These are phyloP conservation scores for Drosophila sproati DNA, from an alignment of 1,140 invertebrate species.

Conservation along the genomic window DNA sequence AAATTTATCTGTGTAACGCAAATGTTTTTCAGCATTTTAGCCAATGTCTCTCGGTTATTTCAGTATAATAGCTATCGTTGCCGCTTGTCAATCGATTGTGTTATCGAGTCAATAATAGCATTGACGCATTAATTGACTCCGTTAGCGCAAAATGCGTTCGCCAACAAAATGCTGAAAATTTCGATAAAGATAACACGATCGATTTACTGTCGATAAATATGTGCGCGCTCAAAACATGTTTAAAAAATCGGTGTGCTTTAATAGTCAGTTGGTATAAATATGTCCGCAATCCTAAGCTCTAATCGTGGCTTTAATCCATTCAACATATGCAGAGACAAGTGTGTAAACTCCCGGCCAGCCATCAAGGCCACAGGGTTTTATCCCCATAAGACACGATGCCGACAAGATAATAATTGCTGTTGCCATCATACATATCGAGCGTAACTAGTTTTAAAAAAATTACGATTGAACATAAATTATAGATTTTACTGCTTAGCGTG, in stretches of 20 bases:
- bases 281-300: conserved; percentile 26
- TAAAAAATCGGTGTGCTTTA: neutral
- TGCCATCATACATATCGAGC: conserved; percentile 48
- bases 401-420: conserved; percentile 83
- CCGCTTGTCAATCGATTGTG: neutral
- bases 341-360: conserved; percentile 93
- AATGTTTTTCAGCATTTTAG: conserved; percentile 73
- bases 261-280: conserved; percentile 1
- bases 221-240: neutral
- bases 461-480: neutral
- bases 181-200: neutral
- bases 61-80: neutral
- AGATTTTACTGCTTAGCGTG: neutral
- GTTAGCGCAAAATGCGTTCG: neutral
- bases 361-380: conserved; percentile 88
- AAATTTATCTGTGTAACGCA: conserved; percentile 65
- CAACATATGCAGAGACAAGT: conserved; percentile 87
- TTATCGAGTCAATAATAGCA: neutral
- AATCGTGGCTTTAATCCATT: conserved; percentile 88
- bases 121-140: neutral
- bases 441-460: conserved; percentile 29
- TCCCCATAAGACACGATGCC: conserved; percentile 92
- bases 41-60: neutral
- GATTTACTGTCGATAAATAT: neutral
- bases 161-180: neutral